A percentile compares a stretch with the other conserved stretches of the same genome.
Evolutionary conservation across 92 coral and sea anemone genomes (phyloP).

Genomic region (Palythoa grandiflora): DNA sequence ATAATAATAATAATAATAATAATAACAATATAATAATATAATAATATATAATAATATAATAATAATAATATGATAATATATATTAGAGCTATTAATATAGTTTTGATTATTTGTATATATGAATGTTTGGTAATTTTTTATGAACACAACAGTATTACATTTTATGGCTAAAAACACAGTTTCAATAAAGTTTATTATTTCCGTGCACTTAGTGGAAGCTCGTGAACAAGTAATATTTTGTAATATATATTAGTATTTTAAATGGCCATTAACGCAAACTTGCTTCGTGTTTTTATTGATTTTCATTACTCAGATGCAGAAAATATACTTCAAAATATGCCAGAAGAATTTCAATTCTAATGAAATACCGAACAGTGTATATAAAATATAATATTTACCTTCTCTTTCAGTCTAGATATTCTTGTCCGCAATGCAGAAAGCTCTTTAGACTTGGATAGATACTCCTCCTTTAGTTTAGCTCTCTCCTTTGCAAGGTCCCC

Average conservation of each 20-base stretch:
- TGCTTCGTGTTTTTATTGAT: not conserved
- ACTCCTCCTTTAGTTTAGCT: conserved; percentile 65
- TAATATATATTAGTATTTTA: not conserved
- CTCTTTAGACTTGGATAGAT: conserved; percentile 13
- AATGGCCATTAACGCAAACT: not conserved
- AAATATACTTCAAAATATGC: not conserved
- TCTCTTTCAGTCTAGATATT: not conserved
- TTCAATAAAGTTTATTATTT: conserved; percentile 1
- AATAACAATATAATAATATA: too few relatives aligned
- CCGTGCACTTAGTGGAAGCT: not conserved
- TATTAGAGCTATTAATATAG: too few relatives aligned
- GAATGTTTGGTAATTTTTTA: too few relatives aligned
- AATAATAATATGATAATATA: too few relatives aligned
- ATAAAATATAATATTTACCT: not conserved
- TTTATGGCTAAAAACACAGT: not conserved
- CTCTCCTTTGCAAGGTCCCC: conserved; percentile 68
- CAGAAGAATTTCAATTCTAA: not conserved
- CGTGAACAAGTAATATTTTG: not conserved
- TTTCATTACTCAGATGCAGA: not conserved
- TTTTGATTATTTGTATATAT: too few relatives aligned
- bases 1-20: too few relatives aligned
- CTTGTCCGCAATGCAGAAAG: conserved; percentile 7
- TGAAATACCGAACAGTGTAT: conserved; percentile 15
- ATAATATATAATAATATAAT: too few relatives aligned
- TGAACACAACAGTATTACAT: not conserved